phyloP scores from a whole-genome alignment of 2,113 vertebrate species.

The Anolis carolinensis region DNA sequence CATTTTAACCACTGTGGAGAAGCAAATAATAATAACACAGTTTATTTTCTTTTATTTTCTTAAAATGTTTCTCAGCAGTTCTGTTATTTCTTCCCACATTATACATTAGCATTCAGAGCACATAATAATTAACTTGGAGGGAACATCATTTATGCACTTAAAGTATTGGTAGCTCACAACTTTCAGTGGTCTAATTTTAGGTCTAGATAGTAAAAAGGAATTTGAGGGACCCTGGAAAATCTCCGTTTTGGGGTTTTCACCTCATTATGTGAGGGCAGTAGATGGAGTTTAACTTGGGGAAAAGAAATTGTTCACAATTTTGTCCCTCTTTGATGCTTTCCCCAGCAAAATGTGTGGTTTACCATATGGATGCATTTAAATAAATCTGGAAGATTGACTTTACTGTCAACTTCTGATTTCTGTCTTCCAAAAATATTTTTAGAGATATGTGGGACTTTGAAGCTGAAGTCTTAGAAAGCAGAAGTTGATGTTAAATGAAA shows the following conservation, averaged over 20 bases:
- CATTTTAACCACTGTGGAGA: background rate
- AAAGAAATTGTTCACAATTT: background rate
- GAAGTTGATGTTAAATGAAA: background rate
- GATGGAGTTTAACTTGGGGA: constrained; percentile 7
- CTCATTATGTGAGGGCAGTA: constrained; percentile 28
- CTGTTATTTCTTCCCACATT: background rate
- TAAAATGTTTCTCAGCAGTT: background rate
- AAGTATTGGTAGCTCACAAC: background rate
- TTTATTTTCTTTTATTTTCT: constrained; percentile 4
- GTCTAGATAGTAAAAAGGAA: constrained; percentile 26
- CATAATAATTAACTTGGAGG: constrained; percentile 3
- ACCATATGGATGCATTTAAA: background rate
- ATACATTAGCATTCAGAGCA: constrained; percentile 9
- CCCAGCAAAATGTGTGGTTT: background rate
- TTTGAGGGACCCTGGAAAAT: constrained; percentile 34
- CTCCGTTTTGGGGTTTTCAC: constrained; percentile 25
- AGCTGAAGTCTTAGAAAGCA: background rate
- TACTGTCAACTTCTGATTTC: background rate
- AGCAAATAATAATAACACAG: background rate
- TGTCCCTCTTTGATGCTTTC: background rate
- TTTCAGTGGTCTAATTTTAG: constrained; percentile 14
- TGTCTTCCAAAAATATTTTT: background rate
- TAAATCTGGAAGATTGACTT: background rate
- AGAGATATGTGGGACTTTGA: background rate
- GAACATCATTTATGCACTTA: constrained; percentile 17